phyloP scores from a whole-genome alignment of 2,888 invertebrate genomes.

The Tipula lateralis region DNA sequence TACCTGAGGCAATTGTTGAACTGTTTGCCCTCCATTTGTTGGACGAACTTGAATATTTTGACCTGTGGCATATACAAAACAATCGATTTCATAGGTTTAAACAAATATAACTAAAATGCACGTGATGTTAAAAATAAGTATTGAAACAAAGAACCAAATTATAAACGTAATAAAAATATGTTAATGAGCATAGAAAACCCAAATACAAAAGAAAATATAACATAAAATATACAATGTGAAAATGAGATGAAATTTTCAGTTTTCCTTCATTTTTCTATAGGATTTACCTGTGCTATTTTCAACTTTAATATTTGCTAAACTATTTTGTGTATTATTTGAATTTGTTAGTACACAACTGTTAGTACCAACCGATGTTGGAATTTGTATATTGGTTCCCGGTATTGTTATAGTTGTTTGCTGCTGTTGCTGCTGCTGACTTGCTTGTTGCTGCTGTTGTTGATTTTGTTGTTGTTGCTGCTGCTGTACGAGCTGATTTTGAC shows the following conservation, averaged over 20 bases:
- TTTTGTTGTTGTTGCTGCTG: slow-evolving; percentile 42
- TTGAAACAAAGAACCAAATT: background rate
- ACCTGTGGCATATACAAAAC: slow-evolving; percentile 47
- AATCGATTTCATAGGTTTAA: background rate
- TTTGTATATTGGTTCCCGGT: slow-evolving; percentile 49
- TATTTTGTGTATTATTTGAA: slow-evolving; percentile 35
- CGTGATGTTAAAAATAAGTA: background rate
- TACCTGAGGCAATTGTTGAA: slow-evolving; percentile 41
- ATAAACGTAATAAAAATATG: background rate
- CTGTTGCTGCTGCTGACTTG: slow-evolving; percentile 38
- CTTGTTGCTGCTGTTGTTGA: slow-evolving; percentile 38
- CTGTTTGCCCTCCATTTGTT: slow-evolving; percentile 39
- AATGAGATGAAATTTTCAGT: slow-evolving; percentile 24
- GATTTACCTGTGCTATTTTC: slow-evolving; percentile 33
- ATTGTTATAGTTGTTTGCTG: slow-evolving; percentile 44
- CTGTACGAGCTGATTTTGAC: slow-evolving; percentile 38
- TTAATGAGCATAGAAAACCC: slow-evolving; percentile 20
- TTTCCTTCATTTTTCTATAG: background rate
- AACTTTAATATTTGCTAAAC: slow-evolving; percentile 36
- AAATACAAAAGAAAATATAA: background rate
- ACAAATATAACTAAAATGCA: background rate
- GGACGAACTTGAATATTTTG: slow-evolving; percentile 69
- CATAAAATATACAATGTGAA: slow-evolving; percentile 15
- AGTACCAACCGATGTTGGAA: slow-evolving; percentile 47
- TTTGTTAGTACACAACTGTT: slow-evolving; percentile 43